Conservation (phyloP, 2,888 invertebrate species). For the Athalia circularis region DNA sequence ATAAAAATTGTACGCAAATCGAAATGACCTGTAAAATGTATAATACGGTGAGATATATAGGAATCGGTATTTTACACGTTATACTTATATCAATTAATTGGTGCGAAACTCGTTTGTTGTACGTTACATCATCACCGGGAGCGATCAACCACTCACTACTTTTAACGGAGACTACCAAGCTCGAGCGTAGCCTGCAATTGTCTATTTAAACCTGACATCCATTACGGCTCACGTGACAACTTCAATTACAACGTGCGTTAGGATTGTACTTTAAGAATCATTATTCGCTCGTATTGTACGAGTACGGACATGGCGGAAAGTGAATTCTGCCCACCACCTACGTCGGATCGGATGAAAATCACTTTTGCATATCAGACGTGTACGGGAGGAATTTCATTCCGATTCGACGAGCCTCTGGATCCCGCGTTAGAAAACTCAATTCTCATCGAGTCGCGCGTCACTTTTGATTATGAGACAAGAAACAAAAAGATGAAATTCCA, state of each 20-base stretch:
- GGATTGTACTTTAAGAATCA: slow-evolving; percentile 19
- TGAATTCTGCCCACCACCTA: background rate
- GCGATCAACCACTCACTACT: slow-evolving; percentile 40
- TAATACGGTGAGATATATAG: background rate
- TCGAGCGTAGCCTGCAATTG: slow-evolving; percentile 35
- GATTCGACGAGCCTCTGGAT: too few species aligned
- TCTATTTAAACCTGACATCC: slow-evolving; percentile 39
- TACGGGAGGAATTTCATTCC: too few species aligned
- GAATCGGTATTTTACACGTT: background rate
- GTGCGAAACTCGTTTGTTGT: slow-evolving; percentile 20
- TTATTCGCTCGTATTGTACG: background rate
- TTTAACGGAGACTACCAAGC: slow-evolving; percentile 30
- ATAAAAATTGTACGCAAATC: too few species aligned
- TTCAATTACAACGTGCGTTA: slow-evolving; percentile 16
- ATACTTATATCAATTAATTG: slow-evolving; percentile 1
- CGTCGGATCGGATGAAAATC: slow-evolving; percentile 4
- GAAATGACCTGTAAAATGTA: too few species aligned
- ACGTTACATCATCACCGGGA: slow-evolving; percentile 1
- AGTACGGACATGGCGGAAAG: background rate
- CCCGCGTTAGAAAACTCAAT: too few species aligned
- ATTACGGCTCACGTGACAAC: slow-evolving; percentile 16
- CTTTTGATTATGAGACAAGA: too few species aligned
- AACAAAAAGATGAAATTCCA: too few species aligned
- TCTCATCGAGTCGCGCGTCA: too few species aligned
- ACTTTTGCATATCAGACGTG: background rate